Evolutionary conservation across 2,888 invertebrate genomes (phyloP), one percentile per base, ranked within the genome.

Genomic region (Dicycla oo): DNA sequence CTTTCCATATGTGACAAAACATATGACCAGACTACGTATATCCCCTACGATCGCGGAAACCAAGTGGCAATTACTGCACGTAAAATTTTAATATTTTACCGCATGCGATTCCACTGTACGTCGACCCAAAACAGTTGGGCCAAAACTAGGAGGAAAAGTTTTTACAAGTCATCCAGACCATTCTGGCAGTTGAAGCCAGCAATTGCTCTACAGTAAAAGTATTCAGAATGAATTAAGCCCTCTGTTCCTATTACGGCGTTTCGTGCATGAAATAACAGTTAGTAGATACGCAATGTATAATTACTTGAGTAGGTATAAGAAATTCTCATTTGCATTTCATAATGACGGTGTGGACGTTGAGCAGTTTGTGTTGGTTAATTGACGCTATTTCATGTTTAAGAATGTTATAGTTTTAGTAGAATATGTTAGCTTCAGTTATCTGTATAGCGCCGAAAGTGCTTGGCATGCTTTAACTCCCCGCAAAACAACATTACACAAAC

Each of bases 301-400:
- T 75, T 78, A 80, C 54, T 23, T 8, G 47, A 56, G 56, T n/a
- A n/a, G n/a, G n/a, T 47, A 43, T 75, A 75, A 63, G 54, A 75
- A 80, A 66, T 70, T 69, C 70, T 63, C 30, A 78, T 78, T 80
- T 70, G 57, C 53, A 73, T 81, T 76, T 63, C 66, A 69, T 77
- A 76, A 65, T 60, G 65, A 60, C 18, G 68, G 62, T 45, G 62
- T 69, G 45, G 68, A 61, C 57, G 75, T 75, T 70, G 62, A 72
- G 54, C 68, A 58, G 30, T 68, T 76, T 62, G 57, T 70, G 72
- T 63, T 62, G 18, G n/a, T 54, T 57, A 69, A 68, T 81, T 68
- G 68, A 20, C 45, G 38, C n/a, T 61, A 61, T 64, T 51, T 30
- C 47, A 43, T n/a, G 53, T 47, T 56, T 40, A 54, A 15, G 30